phyloP scores from a whole-genome alignment of 2,888 invertebrate genomes.

The Emmelina monodactyla region DNA sequence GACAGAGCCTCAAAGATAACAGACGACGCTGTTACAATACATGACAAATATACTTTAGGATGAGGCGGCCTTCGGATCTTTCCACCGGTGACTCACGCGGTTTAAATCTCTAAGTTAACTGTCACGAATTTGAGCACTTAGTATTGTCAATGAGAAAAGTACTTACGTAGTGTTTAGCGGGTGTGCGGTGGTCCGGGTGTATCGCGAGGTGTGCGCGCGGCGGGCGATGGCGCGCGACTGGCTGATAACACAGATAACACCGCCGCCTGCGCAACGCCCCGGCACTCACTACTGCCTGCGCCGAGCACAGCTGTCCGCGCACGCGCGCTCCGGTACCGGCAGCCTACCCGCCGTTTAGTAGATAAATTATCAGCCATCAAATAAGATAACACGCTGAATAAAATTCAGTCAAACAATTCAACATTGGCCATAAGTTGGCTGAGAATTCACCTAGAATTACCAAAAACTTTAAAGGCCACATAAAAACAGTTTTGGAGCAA shows the following conservation, averaged over 20 bases:
- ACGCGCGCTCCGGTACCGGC: background rate
- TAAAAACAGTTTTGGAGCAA: too few relatives aligned
- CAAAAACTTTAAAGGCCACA: too few relatives aligned
- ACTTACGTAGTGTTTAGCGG: constrained; percentile 1
- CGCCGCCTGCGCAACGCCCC: background rate
- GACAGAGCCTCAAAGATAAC: background rate
- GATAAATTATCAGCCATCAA: too few relatives aligned
- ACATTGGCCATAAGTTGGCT: too few relatives aligned
- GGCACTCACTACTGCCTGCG: background rate
- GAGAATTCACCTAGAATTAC: too few relatives aligned
- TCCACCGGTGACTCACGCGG: background rate
- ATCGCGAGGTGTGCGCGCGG: constrained; percentile 4
- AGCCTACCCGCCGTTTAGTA: background rate
- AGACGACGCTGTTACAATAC: background rate
- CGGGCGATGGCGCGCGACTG: constrained; percentile 8
- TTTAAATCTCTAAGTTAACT: background rate
- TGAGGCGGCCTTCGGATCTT: background rate
- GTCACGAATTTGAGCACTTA: too few relatives aligned
- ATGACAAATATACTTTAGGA: background rate
- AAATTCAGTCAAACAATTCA: too few relatives aligned
- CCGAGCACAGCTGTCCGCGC: constrained; percentile 4
- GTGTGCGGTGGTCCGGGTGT: background rate
- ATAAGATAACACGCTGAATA: too few relatives aligned
- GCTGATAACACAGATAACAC: constrained; percentile 6
- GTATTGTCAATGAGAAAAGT: too few relatives aligned